Evolutionary conservation across 2,888 invertebrate genomes (phyloP).

Genomic region (Ypsolopha scabrella): DNA sequence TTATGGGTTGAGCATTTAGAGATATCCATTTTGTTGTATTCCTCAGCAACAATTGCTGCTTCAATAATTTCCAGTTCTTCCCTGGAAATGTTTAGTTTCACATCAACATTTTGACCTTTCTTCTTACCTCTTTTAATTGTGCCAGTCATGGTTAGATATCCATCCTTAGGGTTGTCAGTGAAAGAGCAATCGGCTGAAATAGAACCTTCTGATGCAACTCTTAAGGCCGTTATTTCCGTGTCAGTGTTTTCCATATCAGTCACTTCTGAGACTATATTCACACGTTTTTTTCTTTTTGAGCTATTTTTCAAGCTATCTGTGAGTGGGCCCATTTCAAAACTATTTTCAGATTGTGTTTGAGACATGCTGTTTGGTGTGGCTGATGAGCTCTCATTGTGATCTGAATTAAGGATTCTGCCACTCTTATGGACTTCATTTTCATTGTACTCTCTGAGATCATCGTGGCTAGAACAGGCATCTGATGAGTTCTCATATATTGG

Average conservation of each 20-base stretch:
- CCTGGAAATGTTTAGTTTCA: conserved; percentile 78
- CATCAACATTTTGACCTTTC: conserved; percentile 78
- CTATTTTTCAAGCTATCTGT: conserved; percentile 59
- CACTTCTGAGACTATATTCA: conserved; percentile 72
- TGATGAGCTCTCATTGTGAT: conserved; percentile 48
- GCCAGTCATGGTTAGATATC: conserved; percentile 78
- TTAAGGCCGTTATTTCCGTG: conserved; percentile 48
- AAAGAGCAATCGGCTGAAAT: conserved; percentile 68
- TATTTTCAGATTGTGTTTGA: conserved; percentile 63
- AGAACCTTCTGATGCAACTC: conserved; percentile 58
- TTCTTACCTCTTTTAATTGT: conserved; percentile 80
- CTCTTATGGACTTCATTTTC: conserved; percentile 48
- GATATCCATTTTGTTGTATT: conserved; percentile 68
- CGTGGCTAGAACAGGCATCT: conserved; percentile 62
- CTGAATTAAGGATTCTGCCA: conserved; percentile 41
- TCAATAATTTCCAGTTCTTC: conserved; percentile 78
- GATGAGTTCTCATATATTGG: conserved; percentile 66
- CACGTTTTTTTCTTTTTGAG: conserved; percentile 70
- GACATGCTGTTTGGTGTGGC: conserved; percentile 56
- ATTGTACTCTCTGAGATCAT: conserved; percentile 43
- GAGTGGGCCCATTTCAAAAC: conserved; percentile 56
- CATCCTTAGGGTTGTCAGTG: conserved; percentile 63
- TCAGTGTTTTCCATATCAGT: conserved; percentile 48
- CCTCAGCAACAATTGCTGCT: conserved; percentile 71
- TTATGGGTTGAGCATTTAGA: conserved; percentile 67